phyloP scores from a whole-genome alignment of 2,113 vertebrate genomes.

The Daubentonia madagascariensis region DNA sequence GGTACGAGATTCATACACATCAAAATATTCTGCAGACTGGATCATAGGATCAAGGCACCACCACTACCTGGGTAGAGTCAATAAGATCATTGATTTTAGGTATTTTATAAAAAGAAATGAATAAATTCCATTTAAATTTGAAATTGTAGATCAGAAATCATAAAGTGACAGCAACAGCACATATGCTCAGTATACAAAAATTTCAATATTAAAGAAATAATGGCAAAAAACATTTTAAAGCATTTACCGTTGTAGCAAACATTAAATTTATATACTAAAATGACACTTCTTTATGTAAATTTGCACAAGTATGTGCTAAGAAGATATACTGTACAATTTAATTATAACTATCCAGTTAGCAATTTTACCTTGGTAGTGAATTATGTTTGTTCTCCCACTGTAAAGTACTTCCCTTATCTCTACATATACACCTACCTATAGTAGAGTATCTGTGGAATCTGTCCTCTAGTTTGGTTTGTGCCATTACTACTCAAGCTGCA shows the following conservation, averaged over 20 bases:
- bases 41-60: not conserved
- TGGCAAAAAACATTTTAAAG: not conserved
- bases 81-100: not conserved
- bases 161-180: not conserved
- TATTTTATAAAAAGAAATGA: not conserved
- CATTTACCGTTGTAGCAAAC: not conserved
- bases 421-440: slow-evolving; percentile 88
- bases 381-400: not conserved
- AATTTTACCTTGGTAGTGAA: not conserved
- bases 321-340: not conserved
- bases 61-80: not conserved
- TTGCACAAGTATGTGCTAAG: not conserved
- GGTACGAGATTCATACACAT: not conserved
- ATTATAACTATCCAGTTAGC: not conserved
- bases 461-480: slow-evolving; percentile 97
- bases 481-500: slow-evolving; percentile 99
- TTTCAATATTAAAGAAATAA: not conserved
- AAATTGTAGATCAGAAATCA: not conserved
- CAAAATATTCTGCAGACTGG: not conserved
- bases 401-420: not conserved
- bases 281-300: not conserved
- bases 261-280: not conserved
- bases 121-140: slow-evolving; percentile 14
- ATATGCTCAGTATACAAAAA: not conserved
- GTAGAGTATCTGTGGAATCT: slow-evolving; percentile 98